These are phyloP conservation scores for Phaethon lepturus DNA, from an alignment of 2,113 vertebrate genomes.

Conservation along the genomic window DNA sequence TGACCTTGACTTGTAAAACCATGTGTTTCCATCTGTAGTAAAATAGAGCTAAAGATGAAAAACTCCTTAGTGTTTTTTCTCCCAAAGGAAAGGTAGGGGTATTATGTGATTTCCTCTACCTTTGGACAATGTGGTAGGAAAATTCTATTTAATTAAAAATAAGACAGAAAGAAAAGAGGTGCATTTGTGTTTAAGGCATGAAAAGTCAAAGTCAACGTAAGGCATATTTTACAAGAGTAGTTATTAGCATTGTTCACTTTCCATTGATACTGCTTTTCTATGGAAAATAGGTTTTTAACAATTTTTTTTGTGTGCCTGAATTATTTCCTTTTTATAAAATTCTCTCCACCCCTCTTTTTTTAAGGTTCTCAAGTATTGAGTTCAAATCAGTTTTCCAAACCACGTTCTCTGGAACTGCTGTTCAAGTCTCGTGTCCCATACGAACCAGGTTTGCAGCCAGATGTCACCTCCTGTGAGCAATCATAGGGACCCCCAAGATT, in stretches of 20 bases:
- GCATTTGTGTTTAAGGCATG: background rate
- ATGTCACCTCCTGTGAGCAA: background rate
- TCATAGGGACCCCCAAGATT: background rate
- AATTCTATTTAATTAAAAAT: conserved; percentile 7
- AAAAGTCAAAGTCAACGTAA: background rate
- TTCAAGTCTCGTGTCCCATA: background rate
- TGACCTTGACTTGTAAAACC: conserved; percentile 44
- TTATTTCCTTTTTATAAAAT: background rate
- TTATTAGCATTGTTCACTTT: background rate
- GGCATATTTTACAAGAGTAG: background rate
- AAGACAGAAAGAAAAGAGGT: background rate
- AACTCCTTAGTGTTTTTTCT: conserved; percentile 12
- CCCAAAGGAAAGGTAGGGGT: background rate
- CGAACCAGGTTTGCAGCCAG: background rate
- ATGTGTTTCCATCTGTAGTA: conserved; percentile 2
- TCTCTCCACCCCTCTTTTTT: background rate
- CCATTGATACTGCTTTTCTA: background rate
- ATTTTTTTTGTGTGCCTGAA: background rate
- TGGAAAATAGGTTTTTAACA: background rate
- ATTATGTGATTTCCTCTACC: background rate
- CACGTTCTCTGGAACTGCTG: background rate
- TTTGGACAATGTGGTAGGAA: background rate
- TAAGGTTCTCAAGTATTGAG: background rate
- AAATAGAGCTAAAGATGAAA: conserved; percentile 14
- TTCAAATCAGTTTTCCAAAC: background rate